Evolutionary conservation across 2,797 vertebrate genomes (phyloP).

Genomic region (Pseudomugil tenellus): DNA sequence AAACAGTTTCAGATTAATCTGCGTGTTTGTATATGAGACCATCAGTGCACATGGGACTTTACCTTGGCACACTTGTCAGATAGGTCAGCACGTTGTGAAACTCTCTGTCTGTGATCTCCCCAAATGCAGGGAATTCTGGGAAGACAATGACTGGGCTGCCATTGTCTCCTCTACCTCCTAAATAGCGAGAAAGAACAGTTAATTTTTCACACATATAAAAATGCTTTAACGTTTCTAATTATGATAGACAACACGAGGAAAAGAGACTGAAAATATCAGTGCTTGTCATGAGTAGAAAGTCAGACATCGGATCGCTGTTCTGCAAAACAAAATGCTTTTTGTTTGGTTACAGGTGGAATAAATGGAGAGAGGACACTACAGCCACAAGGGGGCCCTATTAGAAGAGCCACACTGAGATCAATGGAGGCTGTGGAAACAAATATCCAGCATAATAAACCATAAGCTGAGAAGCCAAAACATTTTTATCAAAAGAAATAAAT

Average conservation of each 20-base stretch:
- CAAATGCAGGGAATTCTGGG: slow-evolving; percentile 93
- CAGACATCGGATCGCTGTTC: neutral
- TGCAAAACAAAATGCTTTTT: neutral
- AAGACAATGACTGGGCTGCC: slow-evolving; percentile 96
- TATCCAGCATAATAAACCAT: neutral
- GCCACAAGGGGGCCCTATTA: slow-evolving; percentile 11
- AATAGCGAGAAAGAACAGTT: slow-evolving; percentile 4
- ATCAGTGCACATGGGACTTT: slow-evolving; percentile 19
- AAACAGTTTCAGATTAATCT: neutral
- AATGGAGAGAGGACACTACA: neutral
- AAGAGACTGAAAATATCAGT: neutral
- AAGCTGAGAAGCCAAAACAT: neutral
- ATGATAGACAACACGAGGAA: neutral
- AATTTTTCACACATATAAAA: neutral
- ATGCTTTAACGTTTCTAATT: neutral
- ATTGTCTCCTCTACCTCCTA: slow-evolving; percentile 93
- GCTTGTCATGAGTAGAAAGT: neutral
- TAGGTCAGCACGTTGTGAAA: slow-evolving; percentile 97
- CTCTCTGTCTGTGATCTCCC: slow-evolving; percentile 91
- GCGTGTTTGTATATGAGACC: neutral
- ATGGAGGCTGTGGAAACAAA: neutral
- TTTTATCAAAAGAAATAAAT: neutral
- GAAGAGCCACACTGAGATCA: neutral
- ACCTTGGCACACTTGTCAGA: slow-evolving; percentile 96
- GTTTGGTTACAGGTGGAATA: neutral